Base-by-base conservation (phyloP, 2,113 vertebrate species). In the Herpailurus yagouaroundi region DNA sequence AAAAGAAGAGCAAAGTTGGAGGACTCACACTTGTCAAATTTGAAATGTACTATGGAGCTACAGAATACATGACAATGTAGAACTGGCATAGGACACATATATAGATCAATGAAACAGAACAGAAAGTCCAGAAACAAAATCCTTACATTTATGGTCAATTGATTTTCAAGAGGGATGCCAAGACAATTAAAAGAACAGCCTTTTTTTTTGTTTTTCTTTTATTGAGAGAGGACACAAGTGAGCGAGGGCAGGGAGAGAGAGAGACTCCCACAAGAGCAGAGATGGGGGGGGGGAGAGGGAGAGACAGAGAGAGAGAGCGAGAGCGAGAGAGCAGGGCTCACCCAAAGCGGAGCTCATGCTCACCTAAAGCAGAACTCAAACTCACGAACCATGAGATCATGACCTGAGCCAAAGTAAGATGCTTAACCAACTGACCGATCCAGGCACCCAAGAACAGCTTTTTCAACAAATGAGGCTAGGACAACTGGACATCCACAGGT, bases 221-320 rank as follows among this genome's bases (percentile, higher is more conserved):
- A 23, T 60, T 57, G 18, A 57, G 55, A 60, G 57, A 60, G 21
- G 57, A 21, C 18, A 6, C 21, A 60, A 60, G 57, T 60, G 21
- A 60, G 19, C 7, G 7, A 60, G 57, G 19, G 57, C 57, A 57
- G 57, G 21, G 21, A 9, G 57, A 23, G 57, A 60, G 57, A 60
- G 57, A 23, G 57, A 60, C 16, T 52, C 52, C 52, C 52, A 52
- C 14, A 18, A 57, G 55, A 57, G 55, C 18, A 60, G 57, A 60
- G 57, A 23, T 7, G 57, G 23, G 57, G 8, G 6, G 19, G 52
- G 21, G 23, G 7, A 8, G 6, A 21, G 52, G 5, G 52, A 13
- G 13, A 13, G 50, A 4, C 2, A 52, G 50, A 1, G 15, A 5
- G 1, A 55, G 55, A 19, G 18, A 45, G 41, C 0, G 7, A 45